A percentile compares a stretch with the other conserved stretches of the same genome.
Conservation (phyloP, 2,888 invertebrate genomes). For the Neoitamus cyanurus region DNA sequence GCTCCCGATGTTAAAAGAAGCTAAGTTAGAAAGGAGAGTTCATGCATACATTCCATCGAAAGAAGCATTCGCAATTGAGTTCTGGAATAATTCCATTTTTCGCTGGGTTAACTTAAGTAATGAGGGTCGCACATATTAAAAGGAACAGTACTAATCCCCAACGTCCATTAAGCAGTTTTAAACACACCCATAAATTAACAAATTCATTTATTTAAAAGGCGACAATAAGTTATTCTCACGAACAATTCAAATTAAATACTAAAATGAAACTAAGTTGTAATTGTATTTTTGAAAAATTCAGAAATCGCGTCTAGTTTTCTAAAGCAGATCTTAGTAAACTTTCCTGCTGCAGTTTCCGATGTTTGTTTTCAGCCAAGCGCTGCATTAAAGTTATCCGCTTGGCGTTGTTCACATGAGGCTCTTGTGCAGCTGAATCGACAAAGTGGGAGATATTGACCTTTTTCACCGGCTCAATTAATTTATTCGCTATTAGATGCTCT, state of each 20-base stretch:
- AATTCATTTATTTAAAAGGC: conserved; percentile 19
- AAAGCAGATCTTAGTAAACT: conserved; percentile 54
- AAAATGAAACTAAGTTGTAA: conserved; percentile 4
- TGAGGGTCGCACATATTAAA: too few relatives aligned
- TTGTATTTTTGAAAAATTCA: neutral
- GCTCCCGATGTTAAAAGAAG: too few relatives aligned
- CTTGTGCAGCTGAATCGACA: conserved; percentile 13
- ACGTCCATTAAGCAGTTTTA: too few relatives aligned
- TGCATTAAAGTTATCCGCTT: conserved; percentile 56
- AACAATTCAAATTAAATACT: conserved; percentile 14
- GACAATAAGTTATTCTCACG: conserved; percentile 9
- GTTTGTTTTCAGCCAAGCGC: conserved; percentile 57
- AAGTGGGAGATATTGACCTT: conserved; percentile 51
- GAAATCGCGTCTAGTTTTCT: conserved; percentile 53
- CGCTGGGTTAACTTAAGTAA: too few relatives aligned
- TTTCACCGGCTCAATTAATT: conserved; percentile 53
- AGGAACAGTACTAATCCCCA: too few relatives aligned
- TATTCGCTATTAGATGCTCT: conserved; percentile 53
- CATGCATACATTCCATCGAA: too few relatives aligned
- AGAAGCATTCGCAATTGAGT: too few relatives aligned
- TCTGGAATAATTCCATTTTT: too few relatives aligned
- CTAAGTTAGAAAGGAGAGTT: too few relatives aligned
- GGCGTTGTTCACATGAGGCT: conserved; percentile 51
- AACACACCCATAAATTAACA: neutral
- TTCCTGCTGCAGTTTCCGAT: conserved; percentile 54